Conservation (phyloP, 2,113 vertebrate genomes). For the Cyanocitta stelleri region DNA sequence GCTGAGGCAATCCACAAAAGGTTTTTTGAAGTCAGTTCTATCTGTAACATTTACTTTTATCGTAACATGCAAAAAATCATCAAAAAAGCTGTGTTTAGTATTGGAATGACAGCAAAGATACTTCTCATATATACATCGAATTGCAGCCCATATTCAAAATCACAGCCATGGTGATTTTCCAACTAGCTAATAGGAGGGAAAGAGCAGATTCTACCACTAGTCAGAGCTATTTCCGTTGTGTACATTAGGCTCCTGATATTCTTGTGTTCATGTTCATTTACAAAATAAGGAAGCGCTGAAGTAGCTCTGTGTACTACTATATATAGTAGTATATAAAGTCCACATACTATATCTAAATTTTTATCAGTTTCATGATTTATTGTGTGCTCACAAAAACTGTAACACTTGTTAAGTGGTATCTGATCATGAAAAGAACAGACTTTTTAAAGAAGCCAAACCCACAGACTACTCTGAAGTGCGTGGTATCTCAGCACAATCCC, state of each 20-base stretch:
- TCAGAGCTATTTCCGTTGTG: not conserved
- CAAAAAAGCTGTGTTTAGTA: not conserved
- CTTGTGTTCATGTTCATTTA: not conserved
- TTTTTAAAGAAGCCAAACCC: not conserved
- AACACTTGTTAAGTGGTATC: not conserved
- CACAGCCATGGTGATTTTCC: not conserved
- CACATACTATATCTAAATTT: not conserved
- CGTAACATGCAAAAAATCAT: not conserved
- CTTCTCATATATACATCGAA: not conserved
- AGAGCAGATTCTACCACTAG: not conserved
- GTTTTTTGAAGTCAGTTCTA: not conserved
- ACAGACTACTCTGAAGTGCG: not conserved
- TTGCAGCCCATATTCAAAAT: not conserved
- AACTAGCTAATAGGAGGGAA: not conserved
- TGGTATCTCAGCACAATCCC: not conserved
- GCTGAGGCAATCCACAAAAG: not conserved
- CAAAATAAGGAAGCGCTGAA: not conserved
- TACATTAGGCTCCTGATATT: not conserved
- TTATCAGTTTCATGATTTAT: not conserved
- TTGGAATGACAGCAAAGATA: not conserved
- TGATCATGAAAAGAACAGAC: not conserved
- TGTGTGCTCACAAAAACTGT: not conserved
- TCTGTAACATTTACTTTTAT: not conserved
- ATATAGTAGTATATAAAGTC: not conserved
- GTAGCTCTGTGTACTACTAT: not conserved